Evolutionary conservation across 2,888 invertebrate genomes (phyloP).

Genomic region (Lasioglossum marginatum): DNA sequence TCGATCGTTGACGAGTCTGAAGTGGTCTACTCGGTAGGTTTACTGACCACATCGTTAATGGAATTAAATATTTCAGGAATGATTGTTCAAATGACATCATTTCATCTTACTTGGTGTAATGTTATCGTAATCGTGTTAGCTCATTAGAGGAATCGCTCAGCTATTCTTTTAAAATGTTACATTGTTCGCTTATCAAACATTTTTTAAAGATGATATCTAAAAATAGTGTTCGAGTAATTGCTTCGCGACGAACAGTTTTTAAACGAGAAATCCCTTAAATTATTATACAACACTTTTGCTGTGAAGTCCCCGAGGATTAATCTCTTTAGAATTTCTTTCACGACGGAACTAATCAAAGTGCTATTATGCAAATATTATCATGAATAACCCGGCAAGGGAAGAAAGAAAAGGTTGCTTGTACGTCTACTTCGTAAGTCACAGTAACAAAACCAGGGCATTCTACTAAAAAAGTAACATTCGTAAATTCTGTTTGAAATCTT

Average conservation of each 20-base stretch:
- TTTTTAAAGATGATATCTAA: not conserved
- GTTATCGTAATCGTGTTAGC: not conserved
- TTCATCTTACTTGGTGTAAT: too few species aligned
- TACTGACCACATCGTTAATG: not conserved
- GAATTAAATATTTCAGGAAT: not conserved
- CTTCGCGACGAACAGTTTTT: not conserved
- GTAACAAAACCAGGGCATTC: not conserved
- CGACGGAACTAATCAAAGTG: not conserved
- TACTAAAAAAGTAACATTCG: not conserved
- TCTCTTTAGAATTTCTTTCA: not conserved
- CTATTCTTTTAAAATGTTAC: not conserved
- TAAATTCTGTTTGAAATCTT: not conserved
- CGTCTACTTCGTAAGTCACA: not conserved
- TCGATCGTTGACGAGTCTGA: not conserved
- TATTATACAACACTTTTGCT: too few species aligned
- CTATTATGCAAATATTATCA: not conserved
- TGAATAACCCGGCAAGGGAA: not conserved
- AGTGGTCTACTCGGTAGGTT: not conserved
- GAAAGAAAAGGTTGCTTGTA: not conserved
- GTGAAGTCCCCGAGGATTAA: not conserved
- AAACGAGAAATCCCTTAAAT: not conserved
- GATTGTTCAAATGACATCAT: too few species aligned
- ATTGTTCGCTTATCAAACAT: too few species aligned
- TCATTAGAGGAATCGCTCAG: not conserved
- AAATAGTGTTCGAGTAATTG: not conserved